Base-by-base conservation (phyloP, 1,140 invertebrate species). In the Stegodyphus mimosarum region DNA sequence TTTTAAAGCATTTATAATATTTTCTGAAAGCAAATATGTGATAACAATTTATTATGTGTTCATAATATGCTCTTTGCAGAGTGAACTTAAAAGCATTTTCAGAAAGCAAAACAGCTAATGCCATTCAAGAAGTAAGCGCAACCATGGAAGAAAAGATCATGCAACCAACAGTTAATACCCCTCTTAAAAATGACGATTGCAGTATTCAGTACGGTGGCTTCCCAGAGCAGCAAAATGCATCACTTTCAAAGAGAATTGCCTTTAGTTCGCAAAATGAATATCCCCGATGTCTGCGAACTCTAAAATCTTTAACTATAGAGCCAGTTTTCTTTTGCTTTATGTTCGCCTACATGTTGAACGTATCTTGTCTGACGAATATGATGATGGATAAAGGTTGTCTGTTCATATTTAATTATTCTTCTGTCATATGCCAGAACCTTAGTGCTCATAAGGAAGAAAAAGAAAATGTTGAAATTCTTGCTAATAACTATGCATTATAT, bases 401-500 rank as follows among this genome's bases (percentile, higher is more conserved):
- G 0, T 69, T 69, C 13, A n/a, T 67, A 9, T 75, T 53, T 9
- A 83, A 83, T 10, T 83, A 75, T 49, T 49, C 72, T 17, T 13
- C 10, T 48, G 51, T 49, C 6, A 17, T 83, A 9, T 83, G 81
- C 17, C n/a, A 70, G 3, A 83, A 83, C 81, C 86, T 89, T 50
- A 88, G 90, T 67, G 52, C 86, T 7, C 84, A 88, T n/a, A 88
- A 88, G 15, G 69, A 7, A 2, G 70, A 53, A 50, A 73, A 79
- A 67, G 13, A 18, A 6, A 55, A 73, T 13, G 76, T 86, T 6
- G 71, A 79, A 49, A 63, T 55, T 7, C 7, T 79, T 6, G 76
- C 76, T 18, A 80, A 73, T 15, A 91, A 90, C 64, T 87, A 91
- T 49, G 88, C 89, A 6, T 87, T 91, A 18, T 89, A 89, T 7